Evolutionary conservation across 2,888 invertebrate genomes (phyloP).

Genomic region (Drosophila picticornis): DNA sequence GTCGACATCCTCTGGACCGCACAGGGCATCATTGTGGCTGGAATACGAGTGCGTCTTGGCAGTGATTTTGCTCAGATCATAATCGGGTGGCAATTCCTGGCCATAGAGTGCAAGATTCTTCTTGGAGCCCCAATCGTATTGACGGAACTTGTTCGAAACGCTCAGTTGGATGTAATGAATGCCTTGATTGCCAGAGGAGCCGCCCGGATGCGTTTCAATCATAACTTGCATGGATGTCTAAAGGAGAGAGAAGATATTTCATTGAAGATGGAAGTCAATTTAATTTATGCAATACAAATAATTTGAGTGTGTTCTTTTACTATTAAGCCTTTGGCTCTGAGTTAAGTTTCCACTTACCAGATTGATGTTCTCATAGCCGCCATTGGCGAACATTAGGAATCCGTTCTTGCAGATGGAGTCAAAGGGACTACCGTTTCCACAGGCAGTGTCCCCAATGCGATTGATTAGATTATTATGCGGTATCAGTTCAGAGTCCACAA

Average conservation of each 20-base stretch:
- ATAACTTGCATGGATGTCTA: slow-evolving; percentile 70
- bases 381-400: slow-evolving; percentile 70
- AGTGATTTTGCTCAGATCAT: slow-evolving; percentile 74
- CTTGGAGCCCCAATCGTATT: slow-evolving; percentile 78
- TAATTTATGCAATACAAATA: background rate
- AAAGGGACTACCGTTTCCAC: slow-evolving; percentile 51
- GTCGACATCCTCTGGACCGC: slow-evolving; percentile 76
- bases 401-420: slow-evolving; percentile 67
- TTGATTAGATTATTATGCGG: slow-evolving; percentile 70
- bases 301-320: background rate
- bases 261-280: background rate
- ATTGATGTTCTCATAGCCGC: slow-evolving; percentile 75
- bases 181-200: slow-evolving; percentile 79
- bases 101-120: slow-evolving; percentile 69
- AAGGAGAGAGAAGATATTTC: background rate
- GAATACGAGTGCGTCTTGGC: slow-evolving; percentile 79
- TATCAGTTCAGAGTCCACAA: slow-evolving; percentile 72
- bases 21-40: slow-evolving; percentile 76
- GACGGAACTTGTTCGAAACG: slow-evolving; percentile 72
- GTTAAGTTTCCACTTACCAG: slow-evolving; percentile 46
- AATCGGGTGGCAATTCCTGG: slow-evolving; percentile 74
- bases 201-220: slow-evolving; percentile 81
- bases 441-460: slow-evolving; percentile 70
- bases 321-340: background rate
- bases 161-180: slow-evolving; percentile 79